These are phyloP conservation scores for Botia kubotai DNA, from an alignment of 2,797 vertebrate species.

Conservation along the genomic window DNA sequence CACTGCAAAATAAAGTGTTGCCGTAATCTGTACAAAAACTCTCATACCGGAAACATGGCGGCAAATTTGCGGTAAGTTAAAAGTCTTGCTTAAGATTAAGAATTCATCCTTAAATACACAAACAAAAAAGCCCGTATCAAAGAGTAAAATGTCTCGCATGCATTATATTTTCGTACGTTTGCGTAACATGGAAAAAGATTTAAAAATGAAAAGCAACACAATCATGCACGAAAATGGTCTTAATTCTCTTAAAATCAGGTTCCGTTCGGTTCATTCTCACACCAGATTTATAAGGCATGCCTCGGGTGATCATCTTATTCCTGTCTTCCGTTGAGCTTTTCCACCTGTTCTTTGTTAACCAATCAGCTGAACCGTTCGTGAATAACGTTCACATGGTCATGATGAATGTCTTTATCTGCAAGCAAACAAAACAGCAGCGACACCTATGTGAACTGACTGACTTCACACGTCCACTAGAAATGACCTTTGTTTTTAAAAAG, in stretches of 20 bases:
- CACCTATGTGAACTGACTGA: no score
- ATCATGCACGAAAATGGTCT: conserved; percentile 89
- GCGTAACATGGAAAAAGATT: conserved; percentile 67
- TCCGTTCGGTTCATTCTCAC: conserved; percentile 79
- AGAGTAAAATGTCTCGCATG: conserved; percentile 79
- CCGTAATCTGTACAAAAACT: conserved; percentile 73
- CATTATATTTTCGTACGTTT: conserved; percentile 73
- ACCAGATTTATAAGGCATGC: conserved; percentile 96
- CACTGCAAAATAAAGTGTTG: no score
- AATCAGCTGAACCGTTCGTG: conserved; percentile 66
- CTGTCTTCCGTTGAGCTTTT: conserved; percentile 54
- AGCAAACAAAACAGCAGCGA: conserved; percentile 48
- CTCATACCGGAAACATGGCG: conserved; percentile 69
- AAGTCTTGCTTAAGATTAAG: conserved; percentile 66
- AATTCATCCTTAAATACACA: conserved; percentile 71
- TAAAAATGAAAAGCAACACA: conserved; percentile 81
- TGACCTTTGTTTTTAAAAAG: no score
- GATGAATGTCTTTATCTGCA: conserved; percentile 74
- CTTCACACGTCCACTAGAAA: no score
- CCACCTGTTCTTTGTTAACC: conserved; percentile 70
- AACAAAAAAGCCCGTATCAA: conserved; percentile 63
- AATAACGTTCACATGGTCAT: conserved; percentile 81
- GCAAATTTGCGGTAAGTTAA: conserved; percentile 64
- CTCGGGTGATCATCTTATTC: conserved; percentile 81
- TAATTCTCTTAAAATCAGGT: conserved; percentile 84